Percentiles rank a stretch among this genome's conserved stretches.
phyloP scores from a whole-genome alignment of 2,888 invertebrate species.

The Leuctra nigra region DNA sequence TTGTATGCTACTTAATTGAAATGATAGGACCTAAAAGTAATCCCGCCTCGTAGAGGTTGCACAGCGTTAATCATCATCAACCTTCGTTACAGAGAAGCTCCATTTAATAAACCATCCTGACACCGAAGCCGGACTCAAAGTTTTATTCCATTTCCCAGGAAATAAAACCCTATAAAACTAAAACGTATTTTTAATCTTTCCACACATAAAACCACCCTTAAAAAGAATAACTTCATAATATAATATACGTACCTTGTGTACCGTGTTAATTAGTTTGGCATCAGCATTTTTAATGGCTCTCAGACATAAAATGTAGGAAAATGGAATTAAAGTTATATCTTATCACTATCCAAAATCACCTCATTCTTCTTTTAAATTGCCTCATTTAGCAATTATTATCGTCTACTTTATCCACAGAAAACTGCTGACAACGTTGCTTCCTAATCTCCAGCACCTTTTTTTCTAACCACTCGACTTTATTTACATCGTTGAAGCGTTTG shows the following conservation, averaged over 20 bases:
- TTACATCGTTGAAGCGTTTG: constrained; percentile 5
- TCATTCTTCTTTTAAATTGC: constrained; percentile 17
- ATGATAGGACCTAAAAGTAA: not conserved
- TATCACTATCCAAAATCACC: constrained; percentile 16
- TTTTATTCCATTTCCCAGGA: too few relatives aligned
- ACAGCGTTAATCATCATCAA: too few relatives aligned
- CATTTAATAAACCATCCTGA: too few relatives aligned
- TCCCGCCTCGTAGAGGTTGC: too few relatives aligned
- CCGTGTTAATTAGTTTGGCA: constrained; percentile 7
- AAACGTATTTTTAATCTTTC: not conserved
- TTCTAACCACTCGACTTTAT: constrained; percentile 7
- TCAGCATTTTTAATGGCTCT: constrained; percentile 10
- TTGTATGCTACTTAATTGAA: not conserved
- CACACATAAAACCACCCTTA: not conserved
- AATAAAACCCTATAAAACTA: too few relatives aligned
- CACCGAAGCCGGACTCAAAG: too few relatives aligned
- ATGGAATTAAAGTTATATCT: constrained; percentile 2
- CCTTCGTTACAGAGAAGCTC: too few relatives aligned
- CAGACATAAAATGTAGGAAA: constrained; percentile 2
- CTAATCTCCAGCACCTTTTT: constrained; percentile 5
- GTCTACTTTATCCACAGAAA: constrained; percentile 15
- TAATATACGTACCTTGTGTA: not conserved
- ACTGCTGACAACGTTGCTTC: constrained; percentile 10
- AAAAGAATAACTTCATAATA: constrained; percentile 1
- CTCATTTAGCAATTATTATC: constrained; percentile 19